Evolutionary conservation across 1,140 invertebrate species (phyloP).

Genomic region (Brachionus asplanchnoidis): DNA sequence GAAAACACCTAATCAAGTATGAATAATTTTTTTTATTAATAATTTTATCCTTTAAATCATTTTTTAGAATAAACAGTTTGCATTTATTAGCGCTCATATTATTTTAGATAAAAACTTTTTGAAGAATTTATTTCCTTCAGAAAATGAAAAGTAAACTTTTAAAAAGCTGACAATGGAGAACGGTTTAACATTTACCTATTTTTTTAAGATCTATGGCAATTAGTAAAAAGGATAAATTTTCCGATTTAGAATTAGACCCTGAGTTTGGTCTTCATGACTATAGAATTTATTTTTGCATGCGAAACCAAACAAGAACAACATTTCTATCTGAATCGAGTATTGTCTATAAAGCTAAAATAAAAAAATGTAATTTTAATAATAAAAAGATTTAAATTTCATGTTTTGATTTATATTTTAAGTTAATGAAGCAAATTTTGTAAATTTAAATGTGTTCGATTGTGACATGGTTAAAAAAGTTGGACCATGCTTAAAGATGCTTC

Average conservation of each 20-base stretch:
- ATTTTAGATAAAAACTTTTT: not conserved
- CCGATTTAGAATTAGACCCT: not conserved
- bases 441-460: not conserved
- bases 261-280: constrained; percentile 14
- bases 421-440: not conserved
- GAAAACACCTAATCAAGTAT: not conserved
- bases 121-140: not conserved
- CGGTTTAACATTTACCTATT: not conserved
- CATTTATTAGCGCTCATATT: constrained; percentile 5
- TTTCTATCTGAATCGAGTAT: not conserved
- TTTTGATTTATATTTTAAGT: not conserved
- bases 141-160: not conserved
- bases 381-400: too few relatives aligned
- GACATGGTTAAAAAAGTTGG: not conserved
- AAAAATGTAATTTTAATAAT: not conserved
- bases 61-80: not conserved
- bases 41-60: not conserved
- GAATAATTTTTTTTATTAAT: too few relatives aligned
- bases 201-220: not conserved
- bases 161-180: too few relatives aligned
- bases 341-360: not conserved
- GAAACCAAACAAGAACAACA: constrained; percentile 16
- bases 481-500: constrained; percentile 20
- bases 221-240: not conserved
- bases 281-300: not conserved